These are phyloP conservation scores for Nycticryphes semicollaris DNA, from an alignment of 2,113 vertebrate genomes.

Conservation along the genomic window DNA sequence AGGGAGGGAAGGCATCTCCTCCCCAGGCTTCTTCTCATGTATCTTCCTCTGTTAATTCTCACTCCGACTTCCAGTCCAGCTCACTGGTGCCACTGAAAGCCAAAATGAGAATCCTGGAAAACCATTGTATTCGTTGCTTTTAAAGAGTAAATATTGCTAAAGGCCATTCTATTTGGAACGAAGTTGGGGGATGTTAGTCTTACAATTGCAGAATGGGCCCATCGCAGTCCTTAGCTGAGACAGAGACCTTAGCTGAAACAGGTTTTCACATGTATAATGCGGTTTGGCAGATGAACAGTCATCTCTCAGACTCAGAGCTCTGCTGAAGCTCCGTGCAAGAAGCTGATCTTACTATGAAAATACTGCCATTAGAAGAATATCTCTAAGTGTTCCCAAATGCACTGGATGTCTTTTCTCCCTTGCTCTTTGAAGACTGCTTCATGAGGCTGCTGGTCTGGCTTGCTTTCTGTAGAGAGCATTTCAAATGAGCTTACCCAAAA, in stretches of 20 bases:
- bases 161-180: background rate
- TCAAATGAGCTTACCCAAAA: background rate
- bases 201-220: background rate
- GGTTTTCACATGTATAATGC: slow-evolving; percentile 10
- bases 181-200: background rate
- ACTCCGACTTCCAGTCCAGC: background rate
- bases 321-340: background rate
- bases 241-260: background rate
- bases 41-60: background rate
- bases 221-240: background rate
- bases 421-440: background rate
- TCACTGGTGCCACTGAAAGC: background rate
- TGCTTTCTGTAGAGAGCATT: background rate
- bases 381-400: background rate
- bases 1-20: background rate
- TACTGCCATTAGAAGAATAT: background rate
- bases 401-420: background rate
- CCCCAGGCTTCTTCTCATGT: background rate
- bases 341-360: slow-evolving; percentile 42
- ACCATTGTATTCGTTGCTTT: background rate
- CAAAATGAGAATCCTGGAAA: background rate
- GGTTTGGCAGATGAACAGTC: slow-evolving; percentile 44
- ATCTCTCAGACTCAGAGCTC: background rate
- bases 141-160: background rate
- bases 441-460: background rate